Base-by-base conservation (phyloP, 2,888 invertebrate species). In the Andrena hattorfiana region DNA sequence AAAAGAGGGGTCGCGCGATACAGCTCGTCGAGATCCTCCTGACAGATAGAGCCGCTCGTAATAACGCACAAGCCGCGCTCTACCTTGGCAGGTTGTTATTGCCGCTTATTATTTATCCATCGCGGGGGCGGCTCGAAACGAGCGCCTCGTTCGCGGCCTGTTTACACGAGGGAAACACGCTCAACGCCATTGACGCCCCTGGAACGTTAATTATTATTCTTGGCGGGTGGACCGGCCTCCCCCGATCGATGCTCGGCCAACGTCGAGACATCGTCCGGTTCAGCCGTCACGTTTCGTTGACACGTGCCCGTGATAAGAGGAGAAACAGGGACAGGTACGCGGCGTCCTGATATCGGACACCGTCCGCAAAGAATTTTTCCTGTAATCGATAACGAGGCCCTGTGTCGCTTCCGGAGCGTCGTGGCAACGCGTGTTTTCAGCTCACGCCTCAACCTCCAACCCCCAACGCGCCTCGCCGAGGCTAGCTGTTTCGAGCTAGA, bases 31-130 rank as follows among this genome's bases (percentile, higher is more conserved):
- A 85, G 88, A 88, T 89, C 70, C 71, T 70, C 64, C 28, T 42
- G 60, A 72, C 26, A 75, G 89, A 85, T 83, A 85, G 56, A 42
- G 59, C 32, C 20, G 76, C 66, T 71, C 69, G 75, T 76, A 78
- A 84, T 88, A 84, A 83, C 77, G 77, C 66, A 68, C 48, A n/a
- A 54, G 77, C 49, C 74, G 74, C 77, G 63, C 48, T 76, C 72
- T 69, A 77, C 59, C 75, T 42, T 77, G 80, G 70, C 84, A 82
- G 77, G 80, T 85, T 85, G 84, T 89, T 85, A 87, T 84, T 87
- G 81, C 87, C 69, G 77, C 68, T 85, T 87, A 89, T 88, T 88
- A 88, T 85, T 88, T 88, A 89, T 85, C 80, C 85, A 85, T 82
- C 85, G 81, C 72, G 54, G 75, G 66, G 75, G 66, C 74, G 64